These are phyloP conservation scores for Pollenia labialis DNA, from an alignment of 2,888 invertebrate species.

Conservation along the genomic window DNA sequence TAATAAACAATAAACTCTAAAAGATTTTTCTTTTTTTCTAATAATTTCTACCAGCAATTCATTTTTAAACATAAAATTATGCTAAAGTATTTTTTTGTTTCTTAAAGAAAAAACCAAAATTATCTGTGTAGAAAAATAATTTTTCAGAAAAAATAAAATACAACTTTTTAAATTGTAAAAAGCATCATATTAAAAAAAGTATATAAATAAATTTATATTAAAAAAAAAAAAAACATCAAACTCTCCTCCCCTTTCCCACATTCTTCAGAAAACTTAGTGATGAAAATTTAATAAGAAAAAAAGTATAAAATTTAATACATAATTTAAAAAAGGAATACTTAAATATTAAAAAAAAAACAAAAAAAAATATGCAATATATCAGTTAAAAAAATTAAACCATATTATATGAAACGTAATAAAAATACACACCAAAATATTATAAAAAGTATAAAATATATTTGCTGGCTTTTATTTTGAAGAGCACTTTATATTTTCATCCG, in stretches of 20 bases:
- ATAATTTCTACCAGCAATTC: constrained; percentile 40
- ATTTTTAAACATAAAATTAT: constrained; percentile 32
- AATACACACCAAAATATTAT: constrained; percentile 75
- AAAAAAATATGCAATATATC: constrained; percentile 76
- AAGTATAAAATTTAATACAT: constrained; percentile 50
- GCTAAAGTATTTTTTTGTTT: constrained; percentile 28
- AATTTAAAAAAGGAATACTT: constrained; percentile 45
- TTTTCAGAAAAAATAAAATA: neutral
- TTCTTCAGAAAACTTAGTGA: constrained; percentile 56
- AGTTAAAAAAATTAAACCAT: constrained; percentile 70
- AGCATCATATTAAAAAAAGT: constrained; percentile 18
- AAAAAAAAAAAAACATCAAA: constrained; percentile 34
- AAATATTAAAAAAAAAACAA: constrained; percentile 43
- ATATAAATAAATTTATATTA: too few relatives aligned
- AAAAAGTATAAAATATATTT: constrained; percentile 74
- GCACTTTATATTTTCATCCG: neutral
- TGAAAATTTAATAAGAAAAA: constrained; percentile 40
- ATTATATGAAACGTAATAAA: constrained; percentile 72
- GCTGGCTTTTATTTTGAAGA: constrained; percentile 52
- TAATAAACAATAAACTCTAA: constrained; percentile 47
- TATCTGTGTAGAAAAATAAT: constrained; percentile 56
- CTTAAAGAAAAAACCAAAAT: constrained; percentile 22
- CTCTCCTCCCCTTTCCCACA: neutral
- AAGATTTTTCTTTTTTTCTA: constrained; percentile 12
- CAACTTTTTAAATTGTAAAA: constrained; percentile 65